phyloP scores from a whole-genome alignment of 2,113 vertebrate genomes.

The Barbus barbus region DNA sequence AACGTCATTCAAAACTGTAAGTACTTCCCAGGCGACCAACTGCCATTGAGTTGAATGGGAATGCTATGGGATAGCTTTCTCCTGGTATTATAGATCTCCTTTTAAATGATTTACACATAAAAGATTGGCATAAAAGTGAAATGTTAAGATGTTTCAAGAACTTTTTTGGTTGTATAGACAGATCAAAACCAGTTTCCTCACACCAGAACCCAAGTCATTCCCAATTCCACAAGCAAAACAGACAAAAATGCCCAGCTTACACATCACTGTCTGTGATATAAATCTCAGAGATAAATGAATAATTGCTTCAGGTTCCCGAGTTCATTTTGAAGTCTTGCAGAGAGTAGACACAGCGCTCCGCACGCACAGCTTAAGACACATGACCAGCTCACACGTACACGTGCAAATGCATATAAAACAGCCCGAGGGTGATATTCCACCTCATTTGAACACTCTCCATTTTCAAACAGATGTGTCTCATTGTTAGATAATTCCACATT shows the following conservation, averaged over 20 bases:
- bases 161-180: not conserved
- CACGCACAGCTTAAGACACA: conserved; percentile 38
- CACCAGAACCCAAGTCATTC: not conserved
- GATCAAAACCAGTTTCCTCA: conserved; percentile 17
- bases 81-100: not conserved
- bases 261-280: not conserved
- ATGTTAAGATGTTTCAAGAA: not conserved
- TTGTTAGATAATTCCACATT: conserved; percentile 10
- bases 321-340: conserved; percentile 62
- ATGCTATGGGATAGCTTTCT: not conserved
- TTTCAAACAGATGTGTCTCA: conserved; percentile 17
- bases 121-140: not conserved
- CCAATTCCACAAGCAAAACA: conserved; percentile 4
- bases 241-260: conserved; percentile 20
- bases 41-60: not conserved
- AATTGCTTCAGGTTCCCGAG: conserved; percentile 56
- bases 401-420: conserved; percentile 41
- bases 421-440: not conserved
- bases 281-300: conserved; percentile 62
- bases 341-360: conserved; percentile 58
- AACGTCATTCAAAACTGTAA: not conserved
- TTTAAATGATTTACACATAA: conserved; percentile 2
- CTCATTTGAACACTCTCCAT: not conserved
- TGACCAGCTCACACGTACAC: conserved; percentile 31
- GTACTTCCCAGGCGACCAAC: not conserved